A percentile compares a stretch with the other conserved stretches of the same genome.
phyloP scores from a whole-genome alignment of 2,797 vertebrate species.

The Phrynocephalus guinanensis region DNA sequence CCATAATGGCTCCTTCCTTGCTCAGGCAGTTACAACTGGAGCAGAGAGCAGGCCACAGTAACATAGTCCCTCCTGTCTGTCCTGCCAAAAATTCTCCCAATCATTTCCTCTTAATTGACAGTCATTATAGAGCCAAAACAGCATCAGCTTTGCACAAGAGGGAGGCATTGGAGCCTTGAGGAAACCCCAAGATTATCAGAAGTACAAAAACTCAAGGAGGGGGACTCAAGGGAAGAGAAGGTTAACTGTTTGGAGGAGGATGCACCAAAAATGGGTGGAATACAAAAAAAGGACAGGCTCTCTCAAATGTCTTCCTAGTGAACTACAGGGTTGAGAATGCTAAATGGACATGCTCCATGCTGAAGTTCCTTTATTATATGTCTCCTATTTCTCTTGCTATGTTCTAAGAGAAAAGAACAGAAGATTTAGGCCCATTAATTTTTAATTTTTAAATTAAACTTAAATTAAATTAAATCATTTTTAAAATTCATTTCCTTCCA shows the following conservation, averaged over 20 bases:
- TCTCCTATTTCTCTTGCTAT: background rate
- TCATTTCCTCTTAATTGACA: background rate
- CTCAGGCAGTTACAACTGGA: background rate
- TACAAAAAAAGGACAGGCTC: too few species aligned
- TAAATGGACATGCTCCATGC: background rate
- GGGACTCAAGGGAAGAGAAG: background rate
- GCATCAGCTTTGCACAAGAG: background rate
- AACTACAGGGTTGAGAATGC: background rate
- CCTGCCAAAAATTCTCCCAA: background rate
- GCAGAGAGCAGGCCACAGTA: too few species aligned
- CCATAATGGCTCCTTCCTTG: background rate
- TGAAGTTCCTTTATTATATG: too few species aligned
- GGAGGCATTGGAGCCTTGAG: too few species aligned
- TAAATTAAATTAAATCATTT: too few species aligned
- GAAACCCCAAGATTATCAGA: background rate
- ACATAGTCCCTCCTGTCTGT: background rate
- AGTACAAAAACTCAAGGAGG: background rate
- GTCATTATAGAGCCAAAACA: background rate
- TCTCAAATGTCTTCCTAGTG: background rate
- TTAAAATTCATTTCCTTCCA: background rate
- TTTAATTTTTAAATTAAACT: too few species aligned
- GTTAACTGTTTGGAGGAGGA: background rate
- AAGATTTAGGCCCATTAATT: background rate
- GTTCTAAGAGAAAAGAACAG: background rate
- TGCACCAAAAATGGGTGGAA: background rate